These are phyloP conservation scores for Leucophenga maculata DNA, from an alignment of 2,888 invertebrate genomes.

Conservation along the genomic window DNA sequence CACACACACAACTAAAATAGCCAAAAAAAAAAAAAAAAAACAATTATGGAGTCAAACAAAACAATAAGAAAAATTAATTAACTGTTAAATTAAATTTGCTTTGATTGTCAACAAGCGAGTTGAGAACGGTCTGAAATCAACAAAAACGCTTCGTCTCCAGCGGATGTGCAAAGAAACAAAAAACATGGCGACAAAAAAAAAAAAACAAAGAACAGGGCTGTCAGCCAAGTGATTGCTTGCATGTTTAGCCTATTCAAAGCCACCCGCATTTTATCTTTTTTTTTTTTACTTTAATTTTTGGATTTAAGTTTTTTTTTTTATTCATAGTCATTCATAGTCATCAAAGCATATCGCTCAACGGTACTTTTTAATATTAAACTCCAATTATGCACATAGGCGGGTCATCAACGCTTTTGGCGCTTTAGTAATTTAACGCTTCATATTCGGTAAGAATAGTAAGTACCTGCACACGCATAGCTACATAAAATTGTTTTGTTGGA, in stretches of 20 bases:
- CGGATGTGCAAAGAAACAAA: slow-evolving; percentile 13
- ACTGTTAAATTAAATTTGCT: slow-evolving; percentile 61
- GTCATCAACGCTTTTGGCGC: not conserved
- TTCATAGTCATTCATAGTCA: slow-evolving; percentile 55
- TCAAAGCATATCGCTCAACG: slow-evolving; percentile 65
- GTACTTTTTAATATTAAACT: slow-evolving; percentile 57
- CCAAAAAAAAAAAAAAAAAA: too few species aligned
- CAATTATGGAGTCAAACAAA: slow-evolving; percentile 21
- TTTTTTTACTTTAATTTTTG: too few species aligned
- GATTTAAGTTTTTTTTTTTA: too few species aligned
- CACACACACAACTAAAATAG: not conserved
- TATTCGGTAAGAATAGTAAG: too few species aligned
- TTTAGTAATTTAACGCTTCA: not conserved
- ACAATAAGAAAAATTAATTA: slow-evolving; percentile 60
- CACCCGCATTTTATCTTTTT: too few species aligned
- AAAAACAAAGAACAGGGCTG: not conserved
- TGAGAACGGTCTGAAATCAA: not conserved
- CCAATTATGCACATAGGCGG: slow-evolving; percentile 35
- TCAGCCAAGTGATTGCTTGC: not conserved
- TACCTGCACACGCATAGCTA: too few species aligned
- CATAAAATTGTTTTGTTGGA: not conserved
- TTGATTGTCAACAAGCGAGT: slow-evolving; percentile 38
- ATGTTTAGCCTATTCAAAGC: too few species aligned
- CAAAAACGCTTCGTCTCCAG: not conserved
- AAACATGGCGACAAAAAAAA: slow-evolving; percentile 5